phyloP scores from a whole-genome alignment of 2,113 vertebrate species.

The Salvelinus alpinus region DNA sequence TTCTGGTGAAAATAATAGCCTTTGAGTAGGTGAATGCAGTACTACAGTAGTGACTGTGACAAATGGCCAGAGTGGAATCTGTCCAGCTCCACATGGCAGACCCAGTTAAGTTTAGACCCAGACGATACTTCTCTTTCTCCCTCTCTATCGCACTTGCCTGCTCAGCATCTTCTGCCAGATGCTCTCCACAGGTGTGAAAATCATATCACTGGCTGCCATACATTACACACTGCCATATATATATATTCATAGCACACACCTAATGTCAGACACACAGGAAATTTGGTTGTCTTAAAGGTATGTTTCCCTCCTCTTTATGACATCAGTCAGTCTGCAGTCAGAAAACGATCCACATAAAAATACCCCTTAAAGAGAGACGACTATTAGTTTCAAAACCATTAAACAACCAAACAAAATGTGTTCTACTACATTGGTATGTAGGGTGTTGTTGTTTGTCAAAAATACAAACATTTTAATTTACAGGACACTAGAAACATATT shows the following conservation, averaged over 20 bases:
- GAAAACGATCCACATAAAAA: not conserved
- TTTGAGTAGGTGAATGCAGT: not conserved
- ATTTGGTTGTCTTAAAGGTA: not conserved
- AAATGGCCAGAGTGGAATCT: not conserved
- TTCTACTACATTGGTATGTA: no score
- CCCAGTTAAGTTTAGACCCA: not conserved
- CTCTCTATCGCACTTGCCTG: not conserved
- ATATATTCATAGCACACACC: not conserved
- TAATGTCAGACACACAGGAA: not conserved
- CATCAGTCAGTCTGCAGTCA: not conserved
- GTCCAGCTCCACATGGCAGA: constrained; percentile 7
- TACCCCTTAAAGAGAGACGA: not conserved
- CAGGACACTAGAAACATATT: constrained; percentile 28
- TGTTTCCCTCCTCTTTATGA: not conserved
- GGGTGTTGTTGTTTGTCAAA: no score
- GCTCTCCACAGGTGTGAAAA: constrained; percentile 4
- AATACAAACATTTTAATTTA: constrained; percentile 3
- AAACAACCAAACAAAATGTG: no score
- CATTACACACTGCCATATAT: not conserved
- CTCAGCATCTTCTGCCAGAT: constrained; percentile 19
- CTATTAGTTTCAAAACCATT: not conserved
- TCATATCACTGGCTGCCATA: constrained; percentile 8
- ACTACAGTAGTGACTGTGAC: not conserved
- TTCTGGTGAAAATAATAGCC: no score
- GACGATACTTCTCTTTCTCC: not conserved